Evolutionary conservation across 2,797 vertebrate species (phyloP).

Genomic region (Spheniscus humboldti): DNA sequence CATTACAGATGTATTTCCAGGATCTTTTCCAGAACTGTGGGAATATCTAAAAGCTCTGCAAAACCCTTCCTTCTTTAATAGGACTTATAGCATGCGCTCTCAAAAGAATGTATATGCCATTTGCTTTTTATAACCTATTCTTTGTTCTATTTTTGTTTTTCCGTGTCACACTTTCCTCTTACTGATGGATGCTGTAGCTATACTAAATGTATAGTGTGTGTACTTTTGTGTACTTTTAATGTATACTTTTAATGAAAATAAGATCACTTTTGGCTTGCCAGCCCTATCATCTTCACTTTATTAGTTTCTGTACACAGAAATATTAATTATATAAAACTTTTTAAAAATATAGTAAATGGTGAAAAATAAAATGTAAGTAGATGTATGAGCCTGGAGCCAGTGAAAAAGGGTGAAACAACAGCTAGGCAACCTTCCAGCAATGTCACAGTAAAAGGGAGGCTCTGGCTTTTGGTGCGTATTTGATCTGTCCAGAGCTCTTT

Average conservation of each 20-base stretch:
- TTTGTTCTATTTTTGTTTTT: neutral
- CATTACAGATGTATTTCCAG: neutral
- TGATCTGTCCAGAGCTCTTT: neutral
- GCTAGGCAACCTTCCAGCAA: neutral
- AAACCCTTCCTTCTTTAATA: neutral
- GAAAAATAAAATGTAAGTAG: neutral
- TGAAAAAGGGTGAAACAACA: neutral
- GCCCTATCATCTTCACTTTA: neutral
- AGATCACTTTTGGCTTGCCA: neutral
- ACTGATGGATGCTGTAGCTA: neutral
- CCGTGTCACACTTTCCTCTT: neutral
- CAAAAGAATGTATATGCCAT: neutral
- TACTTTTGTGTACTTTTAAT: neutral
- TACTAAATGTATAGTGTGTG: neutral
- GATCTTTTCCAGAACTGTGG: neutral
- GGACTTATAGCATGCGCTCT: neutral
- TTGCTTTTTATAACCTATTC: neutral
- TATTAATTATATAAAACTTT: neutral
- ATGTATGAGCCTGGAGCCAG: neutral
- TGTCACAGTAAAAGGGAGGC: neutral
- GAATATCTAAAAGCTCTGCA: slow-evolving; percentile 30
- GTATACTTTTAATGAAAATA: neutral
- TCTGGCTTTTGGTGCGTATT: neutral
- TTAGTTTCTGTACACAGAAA: neutral
- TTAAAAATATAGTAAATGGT: neutral